Evolutionary conservation across 2,113 vertebrate genomes (phyloP), one percentile per base, ranked within the genome.

Genomic region (Lipophrys pholis): DNA sequence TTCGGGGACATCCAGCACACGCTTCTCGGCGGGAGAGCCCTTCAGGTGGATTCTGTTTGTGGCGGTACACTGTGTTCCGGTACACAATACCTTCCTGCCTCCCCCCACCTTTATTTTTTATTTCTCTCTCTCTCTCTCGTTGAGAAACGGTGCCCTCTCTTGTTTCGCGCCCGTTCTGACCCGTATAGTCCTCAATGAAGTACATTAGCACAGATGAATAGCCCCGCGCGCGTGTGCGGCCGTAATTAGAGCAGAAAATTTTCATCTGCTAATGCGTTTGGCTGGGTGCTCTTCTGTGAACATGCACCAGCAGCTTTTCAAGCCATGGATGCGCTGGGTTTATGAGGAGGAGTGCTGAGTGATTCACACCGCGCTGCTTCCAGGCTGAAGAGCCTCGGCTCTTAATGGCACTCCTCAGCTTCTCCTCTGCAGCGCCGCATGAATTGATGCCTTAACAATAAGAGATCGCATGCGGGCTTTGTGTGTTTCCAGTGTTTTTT

Each of bases 1-100:
- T 92, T 95, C 50, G 87, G 93, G 16, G 91, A 90, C 89, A 94
- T 94, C 69, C 90, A 95, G 54, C 94, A 94, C 69, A 88, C 94
- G 0, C 87, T 93, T 60, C 85, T 95, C 94, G 0, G 91, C 92
- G 16, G 94, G 94, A 11, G 91, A 95, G 49, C 89, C 92, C 17
- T 94, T 95, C 92, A 94, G 94, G 94, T 95, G 74, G 83, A 49
- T 63, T 16, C 53, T 63, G 45, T 54, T 69, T 62, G 58, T 52
- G 11, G 21, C 66, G 40, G 51, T 55, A 73, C 64, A 73, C 30
- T 12, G 40, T 51, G 43, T 64, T 48, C 60, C 52, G 62, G 9
- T 51, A 16, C 54, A 69, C 41, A 1, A 41, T 15, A 58, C 61
- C 50, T 71, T 50, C 41, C 35, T 38, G 11, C 52, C 68, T 36